phyloP scores from a whole-genome alignment of 30 jellyfish, hydroid and myxozoan species.

The Haliclystus octoradiatus region DNA sequence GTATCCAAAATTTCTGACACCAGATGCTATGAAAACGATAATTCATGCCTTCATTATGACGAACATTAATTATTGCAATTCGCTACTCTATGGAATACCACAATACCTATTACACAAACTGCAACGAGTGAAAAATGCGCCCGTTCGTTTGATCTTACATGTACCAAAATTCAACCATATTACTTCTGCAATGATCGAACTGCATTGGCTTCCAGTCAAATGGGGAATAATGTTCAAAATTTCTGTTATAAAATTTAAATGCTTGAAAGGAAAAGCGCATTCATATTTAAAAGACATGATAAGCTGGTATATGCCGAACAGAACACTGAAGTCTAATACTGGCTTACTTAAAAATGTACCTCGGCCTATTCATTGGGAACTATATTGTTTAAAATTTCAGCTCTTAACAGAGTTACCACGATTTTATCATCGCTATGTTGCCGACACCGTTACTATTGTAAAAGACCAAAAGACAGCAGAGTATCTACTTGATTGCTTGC shows the following conservation, averaged over 20 bases:
- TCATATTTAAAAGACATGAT: too few species aligned
- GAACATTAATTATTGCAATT: conserved; percentile 21
- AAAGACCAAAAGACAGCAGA: too few species aligned
- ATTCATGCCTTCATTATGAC: conserved; percentile 15
- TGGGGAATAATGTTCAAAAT: conserved; percentile 28
- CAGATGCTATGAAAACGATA: conserved; percentile 15
- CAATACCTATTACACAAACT: conserved; percentile 25
- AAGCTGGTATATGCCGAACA: too few species aligned
- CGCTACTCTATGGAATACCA: conserved; percentile 29
- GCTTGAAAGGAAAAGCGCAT: conserved; percentile 25
- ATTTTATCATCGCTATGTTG: too few species aligned
- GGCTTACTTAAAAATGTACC: too few species aligned
- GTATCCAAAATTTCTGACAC: conserved; percentile 23
- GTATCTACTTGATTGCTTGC: too few species aligned
- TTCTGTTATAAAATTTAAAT: conserved; percentile 9
- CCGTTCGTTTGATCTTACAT: conserved; percentile 22
- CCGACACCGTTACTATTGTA: too few species aligned
- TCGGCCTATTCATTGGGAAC: too few species aligned
- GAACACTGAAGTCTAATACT: too few species aligned
- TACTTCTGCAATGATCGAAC: conserved; percentile 18
- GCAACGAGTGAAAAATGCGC: conserved; percentile 31
- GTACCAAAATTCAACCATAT: conserved; percentile 26
- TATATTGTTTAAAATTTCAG: too few species aligned
- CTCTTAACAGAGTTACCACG: too few species aligned
- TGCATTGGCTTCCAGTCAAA: conserved; percentile 55